Evolutionary conservation across 2,113 vertebrate genomes (phyloP).

Genomic region (Thermophis baileyi): DNA sequence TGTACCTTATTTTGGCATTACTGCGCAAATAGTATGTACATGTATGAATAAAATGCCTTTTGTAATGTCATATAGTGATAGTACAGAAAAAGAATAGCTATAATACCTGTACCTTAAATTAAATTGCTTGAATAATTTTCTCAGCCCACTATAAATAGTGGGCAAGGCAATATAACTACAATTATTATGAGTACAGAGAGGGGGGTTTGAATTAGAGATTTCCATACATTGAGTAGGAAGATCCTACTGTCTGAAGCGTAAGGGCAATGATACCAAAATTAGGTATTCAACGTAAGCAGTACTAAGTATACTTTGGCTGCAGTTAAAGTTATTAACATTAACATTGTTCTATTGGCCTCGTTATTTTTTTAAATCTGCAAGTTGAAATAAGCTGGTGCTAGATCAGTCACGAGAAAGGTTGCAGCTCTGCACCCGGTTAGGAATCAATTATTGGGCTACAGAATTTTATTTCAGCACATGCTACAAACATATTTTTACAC

Average conservation of each 20-base stretch:
- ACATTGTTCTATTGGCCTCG: background rate
- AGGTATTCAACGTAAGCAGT: background rate
- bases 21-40: background rate
- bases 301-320: background rate
- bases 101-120: background rate
- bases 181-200: background rate
- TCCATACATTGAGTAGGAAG: background rate
- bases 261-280: background rate
- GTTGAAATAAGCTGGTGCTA: background rate
- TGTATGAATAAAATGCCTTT: background rate
- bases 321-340: background rate
- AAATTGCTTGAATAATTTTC: background rate
- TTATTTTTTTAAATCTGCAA: background rate
- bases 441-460: background rate
- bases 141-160: background rate
- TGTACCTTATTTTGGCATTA: constrained; percentile 45
- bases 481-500: background rate
- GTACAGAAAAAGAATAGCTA: background rate
- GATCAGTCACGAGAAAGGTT: background rate
- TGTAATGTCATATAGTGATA: background rate
- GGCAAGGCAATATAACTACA: background rate
- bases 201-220: background rate
- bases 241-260: background rate
- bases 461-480: background rate
- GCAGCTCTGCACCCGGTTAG: background rate